Evolutionary conservation across 2,797 vertebrate genomes (phyloP).

Genomic region (Phoebastria nigripes): DNA sequence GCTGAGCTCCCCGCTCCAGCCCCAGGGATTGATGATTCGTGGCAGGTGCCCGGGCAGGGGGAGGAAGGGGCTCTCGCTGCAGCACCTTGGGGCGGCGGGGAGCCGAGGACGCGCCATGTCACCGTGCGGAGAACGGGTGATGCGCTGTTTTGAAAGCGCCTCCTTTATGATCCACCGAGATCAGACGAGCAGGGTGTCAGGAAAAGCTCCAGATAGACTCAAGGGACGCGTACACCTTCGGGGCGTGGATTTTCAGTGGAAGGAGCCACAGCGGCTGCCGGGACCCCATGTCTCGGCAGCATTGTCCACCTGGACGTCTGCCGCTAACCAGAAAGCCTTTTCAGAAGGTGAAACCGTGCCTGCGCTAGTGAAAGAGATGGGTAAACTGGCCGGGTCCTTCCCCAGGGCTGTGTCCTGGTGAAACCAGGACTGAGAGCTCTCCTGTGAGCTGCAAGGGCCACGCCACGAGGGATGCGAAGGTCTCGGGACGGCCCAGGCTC

Average conservation of each 20-base stretch:
- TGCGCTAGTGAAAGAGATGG: background rate
- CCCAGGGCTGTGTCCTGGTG: background rate
- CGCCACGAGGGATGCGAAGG: rapidly evolving
- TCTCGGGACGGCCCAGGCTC: background rate
- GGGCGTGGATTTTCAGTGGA: background rate
- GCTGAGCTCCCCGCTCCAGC: background rate
- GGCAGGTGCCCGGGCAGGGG: background rate
- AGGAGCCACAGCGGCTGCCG: background rate
- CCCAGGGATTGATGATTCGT: background rate
- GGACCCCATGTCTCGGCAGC: background rate
- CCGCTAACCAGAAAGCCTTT: background rate
- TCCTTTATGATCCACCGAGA: background rate
- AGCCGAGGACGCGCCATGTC: rapidly evolving
- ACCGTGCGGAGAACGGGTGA: rapidly evolving
- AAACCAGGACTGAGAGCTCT: background rate
- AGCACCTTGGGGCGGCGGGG: background rate
- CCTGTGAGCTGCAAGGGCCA: background rate
- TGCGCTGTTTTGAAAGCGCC: background rate
- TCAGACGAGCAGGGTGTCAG: background rate
- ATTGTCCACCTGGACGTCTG: rapidly evolving
- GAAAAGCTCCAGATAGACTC: background rate
- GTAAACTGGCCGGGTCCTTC: background rate
- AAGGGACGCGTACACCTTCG: rapidly evolving
- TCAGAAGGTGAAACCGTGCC: background rate
- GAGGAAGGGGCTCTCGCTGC: background rate